These are phyloP conservation scores for Drosophila sechellia DNA, from an alignment of 1,140 invertebrate species.

Conservation along the genomic window DNA sequence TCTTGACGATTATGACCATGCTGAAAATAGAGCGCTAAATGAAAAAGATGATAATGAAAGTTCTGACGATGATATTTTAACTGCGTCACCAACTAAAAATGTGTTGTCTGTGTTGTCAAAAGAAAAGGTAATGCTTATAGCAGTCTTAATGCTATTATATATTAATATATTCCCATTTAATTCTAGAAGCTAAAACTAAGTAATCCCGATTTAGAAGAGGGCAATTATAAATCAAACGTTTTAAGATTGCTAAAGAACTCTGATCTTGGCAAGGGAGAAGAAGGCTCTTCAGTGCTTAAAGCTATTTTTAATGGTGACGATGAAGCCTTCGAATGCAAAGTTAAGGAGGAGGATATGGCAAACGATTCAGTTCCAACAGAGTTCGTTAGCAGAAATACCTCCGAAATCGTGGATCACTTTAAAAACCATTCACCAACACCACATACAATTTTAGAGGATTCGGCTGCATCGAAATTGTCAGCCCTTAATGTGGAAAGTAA, in stretches of 20 bases:
- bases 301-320: conserved; percentile 76
- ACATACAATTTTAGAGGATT: not conserved
- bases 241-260: conserved; percentile 79
- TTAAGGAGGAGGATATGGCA: not conserved
- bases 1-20: conserved; percentile 44
- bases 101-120: conserved; percentile 13
- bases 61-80: conserved; percentile 8
- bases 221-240: conserved; percentile 66
- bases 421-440: conserved; percentile 27
- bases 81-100: not conserved
- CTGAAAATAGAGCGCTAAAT: conserved; percentile 31
- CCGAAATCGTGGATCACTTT: conserved; percentile 48
- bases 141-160: not conserved
- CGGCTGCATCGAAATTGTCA: not conserved
- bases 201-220: conserved; percentile 18
- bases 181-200: conserved; percentile 42
- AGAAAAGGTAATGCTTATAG: conserved; percentile 35
- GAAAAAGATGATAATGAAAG: conserved; percentile 24
- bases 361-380: not conserved
- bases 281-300: conserved; percentile 68
- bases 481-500: conserved; percentile 33
- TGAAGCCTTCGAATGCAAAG: conserved; percentile 24
- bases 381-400: not conserved
- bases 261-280: conserved; percentile 76
- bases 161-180: not conserved